Percentiles rank a stretch among this genome's conserved stretches.
Conservation (phyloP, 2,797 vertebrate species). For the Balearica regulorum region DNA sequence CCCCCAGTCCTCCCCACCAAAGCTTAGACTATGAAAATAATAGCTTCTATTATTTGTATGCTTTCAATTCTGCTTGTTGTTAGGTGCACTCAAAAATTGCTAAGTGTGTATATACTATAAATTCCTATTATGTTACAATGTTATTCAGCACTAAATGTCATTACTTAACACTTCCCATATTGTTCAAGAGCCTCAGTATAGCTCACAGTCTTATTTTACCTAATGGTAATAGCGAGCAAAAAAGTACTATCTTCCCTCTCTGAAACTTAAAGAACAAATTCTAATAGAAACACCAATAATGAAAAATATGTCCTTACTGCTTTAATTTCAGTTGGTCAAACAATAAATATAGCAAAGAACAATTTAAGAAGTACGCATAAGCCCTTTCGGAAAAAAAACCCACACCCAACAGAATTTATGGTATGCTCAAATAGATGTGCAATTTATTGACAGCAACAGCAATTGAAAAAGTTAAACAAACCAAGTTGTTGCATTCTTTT, state of each 20-base stretch:
- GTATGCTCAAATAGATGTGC: neutral
- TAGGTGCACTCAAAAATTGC: neutral
- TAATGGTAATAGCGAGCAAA: neutral
- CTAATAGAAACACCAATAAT: neutral
- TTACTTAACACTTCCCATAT: neutral
- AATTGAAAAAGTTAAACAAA: neutral
- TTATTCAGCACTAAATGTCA: neutral
- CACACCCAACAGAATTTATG: neutral
- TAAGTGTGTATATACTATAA: neutral
- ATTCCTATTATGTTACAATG: neutral
- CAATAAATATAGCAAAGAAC: neutral
- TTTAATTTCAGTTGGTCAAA: neutral
- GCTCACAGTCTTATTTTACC: neutral
- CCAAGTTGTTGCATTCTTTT: neutral
- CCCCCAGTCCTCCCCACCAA: accelerated
- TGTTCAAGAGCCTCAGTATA: neutral
- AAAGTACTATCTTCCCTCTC: neutral
- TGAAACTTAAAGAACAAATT: neutral
- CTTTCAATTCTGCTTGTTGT: neutral
- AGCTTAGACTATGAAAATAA: neutral
- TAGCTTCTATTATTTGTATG: neutral
- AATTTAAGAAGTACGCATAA: neutral
- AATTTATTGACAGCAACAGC: neutral
- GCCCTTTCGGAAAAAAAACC: neutral
- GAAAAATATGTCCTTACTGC: neutral